Evolutionary conservation across 2,113 vertebrate genomes (phyloP).

Genomic region (Oenanthe melanoleuca): DNA sequence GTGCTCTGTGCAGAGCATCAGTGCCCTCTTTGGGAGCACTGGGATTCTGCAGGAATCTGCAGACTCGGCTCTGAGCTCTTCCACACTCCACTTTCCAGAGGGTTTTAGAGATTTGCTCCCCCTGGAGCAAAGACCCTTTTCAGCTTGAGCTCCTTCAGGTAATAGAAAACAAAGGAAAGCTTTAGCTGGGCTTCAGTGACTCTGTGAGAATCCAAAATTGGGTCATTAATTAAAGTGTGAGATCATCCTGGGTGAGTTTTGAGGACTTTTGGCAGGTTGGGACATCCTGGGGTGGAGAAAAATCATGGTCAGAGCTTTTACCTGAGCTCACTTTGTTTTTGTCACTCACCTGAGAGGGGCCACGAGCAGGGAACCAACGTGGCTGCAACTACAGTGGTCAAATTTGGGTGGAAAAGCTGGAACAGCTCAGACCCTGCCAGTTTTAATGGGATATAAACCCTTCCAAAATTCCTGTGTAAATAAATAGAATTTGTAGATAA

Average conservation of each 20-base stretch:
- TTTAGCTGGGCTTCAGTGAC: not conserved
- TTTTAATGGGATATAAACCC: too few species aligned
- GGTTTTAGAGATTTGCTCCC: rapidly evolving
- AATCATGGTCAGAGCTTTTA: rapidly evolving
- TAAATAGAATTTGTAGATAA: not conserved
- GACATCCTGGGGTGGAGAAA: not conserved
- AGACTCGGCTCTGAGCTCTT: not conserved
- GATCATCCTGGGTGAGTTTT: not conserved
- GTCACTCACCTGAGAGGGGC: not conserved
- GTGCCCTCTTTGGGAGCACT: slow-evolving; percentile 76
- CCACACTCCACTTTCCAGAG: not conserved
- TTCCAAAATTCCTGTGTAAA: not conserved
- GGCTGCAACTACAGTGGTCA: rapidly evolving
- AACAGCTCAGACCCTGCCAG: not conserved
- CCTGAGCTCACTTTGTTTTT: not conserved
- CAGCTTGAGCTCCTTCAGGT: not conserved
- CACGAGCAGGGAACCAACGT: not conserved
- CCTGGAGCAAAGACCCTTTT: not conserved
- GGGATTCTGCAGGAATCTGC: not conserved
- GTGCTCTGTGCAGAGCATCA: slow-evolving; percentile 34
- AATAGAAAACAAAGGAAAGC: not conserved
- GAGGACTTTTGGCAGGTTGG: not conserved
- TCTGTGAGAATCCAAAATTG: not conserved
- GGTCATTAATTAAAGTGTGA: not conserved
- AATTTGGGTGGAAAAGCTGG: not conserved